phyloP scores from a whole-genome alignment of 1,140 invertebrate genomes.

The Cylas formicarius region DNA sequence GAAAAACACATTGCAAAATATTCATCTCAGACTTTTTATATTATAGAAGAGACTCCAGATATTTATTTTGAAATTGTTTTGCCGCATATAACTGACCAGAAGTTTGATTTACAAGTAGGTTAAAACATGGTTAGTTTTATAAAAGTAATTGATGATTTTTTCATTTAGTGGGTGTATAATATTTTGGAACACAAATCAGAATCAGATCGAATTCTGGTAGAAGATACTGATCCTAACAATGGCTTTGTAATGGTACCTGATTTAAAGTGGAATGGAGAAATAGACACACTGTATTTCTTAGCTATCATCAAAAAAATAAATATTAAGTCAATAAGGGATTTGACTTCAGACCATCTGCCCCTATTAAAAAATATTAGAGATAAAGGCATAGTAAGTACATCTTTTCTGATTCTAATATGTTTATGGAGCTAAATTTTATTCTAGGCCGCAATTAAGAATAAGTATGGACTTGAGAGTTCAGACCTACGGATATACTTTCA shows the following conservation, averaged over 20 bases:
- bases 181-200: conserved; percentile 88
- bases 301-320: conserved; percentile 67
- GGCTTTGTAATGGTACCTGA: conserved; percentile 90
- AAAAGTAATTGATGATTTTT: conserved; percentile 18
- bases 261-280: conserved; percentile 86
- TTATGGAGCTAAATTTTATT: conserved; percentile 38
- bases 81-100: conserved; percentile 62
- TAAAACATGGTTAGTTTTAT: conserved; percentile 6
- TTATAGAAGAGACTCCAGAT: conserved; percentile 79
- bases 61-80: conserved; percentile 74
- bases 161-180: conserved; percentile 91
- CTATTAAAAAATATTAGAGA: conserved; percentile 74
- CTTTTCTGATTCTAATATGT: not conserved
- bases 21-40: conserved; percentile 58
- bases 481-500: conserved; percentile 85
- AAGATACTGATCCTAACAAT: conserved; percentile 68
- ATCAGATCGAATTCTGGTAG: conserved; percentile 75
- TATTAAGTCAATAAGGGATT: conserved; percentile 78
- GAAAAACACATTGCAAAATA: conserved; percentile 88
- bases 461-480: conserved; percentile 63
- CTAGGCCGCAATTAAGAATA: conserved; percentile 67
- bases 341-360: conserved; percentile 69
- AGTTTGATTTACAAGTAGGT: conserved; percentile 69
- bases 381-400: conserved; percentile 55
- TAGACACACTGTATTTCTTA: conserved; percentile 74